A percentile compares a stretch with the other conserved stretches of the same genome.
Conservation (phyloP, 2,888 invertebrate genomes). For the Anorthoa munda region DNA sequence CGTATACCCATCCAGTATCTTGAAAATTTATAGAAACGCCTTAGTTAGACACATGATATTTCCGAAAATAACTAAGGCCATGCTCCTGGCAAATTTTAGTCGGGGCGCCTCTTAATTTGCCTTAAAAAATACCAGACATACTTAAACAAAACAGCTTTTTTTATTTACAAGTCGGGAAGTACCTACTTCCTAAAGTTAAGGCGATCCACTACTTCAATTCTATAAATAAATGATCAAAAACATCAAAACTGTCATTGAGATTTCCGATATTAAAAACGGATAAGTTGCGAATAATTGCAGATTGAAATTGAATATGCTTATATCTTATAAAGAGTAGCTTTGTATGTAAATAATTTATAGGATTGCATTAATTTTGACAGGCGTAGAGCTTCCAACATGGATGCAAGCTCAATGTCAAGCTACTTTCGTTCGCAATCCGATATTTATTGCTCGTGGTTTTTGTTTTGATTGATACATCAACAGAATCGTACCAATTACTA, state of each 20-base stretch:
- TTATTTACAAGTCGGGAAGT: conserved; percentile 4
- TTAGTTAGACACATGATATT: too few species aligned
- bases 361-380: conserved; percentile 28
- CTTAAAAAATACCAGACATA: not conserved
- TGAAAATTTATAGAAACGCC: too few species aligned
- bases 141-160: not conserved
- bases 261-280: not conserved
- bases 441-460: conserved; percentile 30
- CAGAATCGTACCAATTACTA: conserved; percentile 16
- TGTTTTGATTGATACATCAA: conserved; percentile 23
- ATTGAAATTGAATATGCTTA: conserved; percentile 12
- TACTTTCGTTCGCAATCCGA: conserved; percentile 39
- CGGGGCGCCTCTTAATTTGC: too few species aligned
- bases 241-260: not conserved
- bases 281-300: not conserved
- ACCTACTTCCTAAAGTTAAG: conserved; percentile 12
- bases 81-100: too few species aligned
- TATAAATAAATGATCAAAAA: conserved; percentile 9
- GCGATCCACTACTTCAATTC: conserved; percentile 17
- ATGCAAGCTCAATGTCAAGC: conserved; percentile 48
- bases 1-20: too few species aligned
- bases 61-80: too few species aligned
- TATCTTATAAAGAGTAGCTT: not conserved
- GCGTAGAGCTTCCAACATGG: conserved; percentile 32
- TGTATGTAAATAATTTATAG: conserved; percentile 29